Evolutionary conservation across 2,888 invertebrate genomes (phyloP).

Genomic region (Fragum fragum): DNA sequence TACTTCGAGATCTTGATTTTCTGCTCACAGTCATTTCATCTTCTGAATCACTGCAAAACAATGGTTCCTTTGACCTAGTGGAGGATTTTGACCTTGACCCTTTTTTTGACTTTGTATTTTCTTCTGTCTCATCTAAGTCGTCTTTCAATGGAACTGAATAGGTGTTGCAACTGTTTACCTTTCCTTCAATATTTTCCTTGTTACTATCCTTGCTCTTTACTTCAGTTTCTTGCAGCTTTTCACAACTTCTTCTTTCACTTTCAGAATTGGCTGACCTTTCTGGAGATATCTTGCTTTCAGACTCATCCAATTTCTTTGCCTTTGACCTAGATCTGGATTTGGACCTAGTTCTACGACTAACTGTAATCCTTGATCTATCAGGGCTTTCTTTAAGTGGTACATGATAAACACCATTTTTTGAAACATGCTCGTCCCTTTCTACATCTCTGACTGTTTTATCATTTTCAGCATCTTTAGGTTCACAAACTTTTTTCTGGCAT

Average conservation of each 20-base stretch:
- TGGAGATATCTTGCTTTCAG: not conserved
- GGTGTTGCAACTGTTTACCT: not conserved
- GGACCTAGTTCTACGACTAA: conserved; percentile 11
- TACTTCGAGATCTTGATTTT: conserved; percentile 38
- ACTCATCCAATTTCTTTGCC: not conserved
- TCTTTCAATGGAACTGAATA: conserved; percentile 3
- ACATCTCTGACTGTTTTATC: not conserved
- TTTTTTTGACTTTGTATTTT: not conserved
- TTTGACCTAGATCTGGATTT: conserved; percentile 18
- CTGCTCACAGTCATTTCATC: conserved; percentile 17
- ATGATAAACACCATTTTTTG: conserved; percentile 25
- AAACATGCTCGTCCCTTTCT: not conserved
- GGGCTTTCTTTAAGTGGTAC: conserved; percentile 49
- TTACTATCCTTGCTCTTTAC: not conserved
- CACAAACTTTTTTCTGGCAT: not conserved
- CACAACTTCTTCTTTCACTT: not conserved
- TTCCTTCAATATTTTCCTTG: not conserved
- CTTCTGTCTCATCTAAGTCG: not conserved
- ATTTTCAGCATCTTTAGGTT: not conserved
- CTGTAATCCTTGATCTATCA: not conserved
- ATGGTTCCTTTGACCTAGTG: conserved; percentile 14
- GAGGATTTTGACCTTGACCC: not conserved
- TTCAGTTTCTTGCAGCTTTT: not conserved
- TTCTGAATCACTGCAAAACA: conserved; percentile 15
- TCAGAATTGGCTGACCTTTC: not conserved